Base-by-base conservation (phyloP, 1,140 invertebrate species). In the Neodiprion virginianus region DNA sequence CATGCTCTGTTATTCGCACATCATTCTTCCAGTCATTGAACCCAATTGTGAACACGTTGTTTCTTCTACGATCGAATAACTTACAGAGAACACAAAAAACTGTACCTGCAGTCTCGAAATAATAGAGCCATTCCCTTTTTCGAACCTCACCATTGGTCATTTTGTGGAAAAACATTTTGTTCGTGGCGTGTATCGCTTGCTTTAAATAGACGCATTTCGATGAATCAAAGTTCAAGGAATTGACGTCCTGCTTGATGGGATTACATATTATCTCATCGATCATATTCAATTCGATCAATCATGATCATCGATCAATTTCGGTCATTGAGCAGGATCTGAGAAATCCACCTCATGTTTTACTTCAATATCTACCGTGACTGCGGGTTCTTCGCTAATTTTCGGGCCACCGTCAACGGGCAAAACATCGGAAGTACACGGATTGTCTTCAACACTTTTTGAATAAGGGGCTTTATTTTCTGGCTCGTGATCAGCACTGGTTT, bases 121-220 rank as follows among this genome's bases (percentile, higher is more conserved):
- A 61, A 61, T 8, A 61, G 53, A 61, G 53, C 53, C 53, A 61
- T 61, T 61, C 53, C 53, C 53, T 61, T 61, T 61, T 61, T 61
- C 53, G 53, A 61, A 61, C 53, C 53, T 1, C 53, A 61, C 53
- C 53, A 61, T 61, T 61, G 53, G 53, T 61, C 7, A 61, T 61
- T n/a, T 61, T 61, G 53, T 61, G 53, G 53, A 61, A 61, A 61
- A 61, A 61, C 8, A 61, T 61, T 61, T 61, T 61, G 53, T 61
- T 61, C n/a, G 53, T 61, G 53, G 53, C 53, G 53, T 61, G 8
- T 61, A 1, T 61, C 53, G 53, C 53, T 61, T 61, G 53, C 53
- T 61, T 61, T n/a, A n/a, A 61, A 61, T 61, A 61, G 53, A 61
- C 53, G n/a, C 53, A 8, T 61, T 61, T 61, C 53, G 53, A 61